phyloP scores from a whole-genome alignment of 1,140 invertebrate species.

The Zaprionus davidi region DNA sequence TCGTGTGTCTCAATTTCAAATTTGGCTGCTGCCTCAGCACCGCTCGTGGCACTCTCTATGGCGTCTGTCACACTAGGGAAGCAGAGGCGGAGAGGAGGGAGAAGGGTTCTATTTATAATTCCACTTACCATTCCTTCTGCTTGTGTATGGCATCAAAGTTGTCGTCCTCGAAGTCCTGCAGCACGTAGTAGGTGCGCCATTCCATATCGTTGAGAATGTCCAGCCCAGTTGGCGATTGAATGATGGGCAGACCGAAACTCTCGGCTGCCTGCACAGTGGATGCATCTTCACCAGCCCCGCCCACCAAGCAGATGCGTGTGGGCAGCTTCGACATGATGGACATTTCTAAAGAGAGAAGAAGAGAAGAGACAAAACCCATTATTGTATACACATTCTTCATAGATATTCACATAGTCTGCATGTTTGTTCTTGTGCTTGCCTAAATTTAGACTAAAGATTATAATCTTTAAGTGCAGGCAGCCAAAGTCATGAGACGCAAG shows the following conservation, averaged over 20 bases:
- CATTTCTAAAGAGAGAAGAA: conserved; percentile 62
- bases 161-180: conserved; percentile 89
- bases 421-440: conserved; percentile 2
- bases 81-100: neutral
- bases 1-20: conserved; percentile 70
- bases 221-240: conserved; percentile 87
- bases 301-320: conserved; percentile 87
- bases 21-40: conserved; percentile 49
- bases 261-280: conserved; percentile 86
- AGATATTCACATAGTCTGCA: neutral
- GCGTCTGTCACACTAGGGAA: conserved; percentile 14
- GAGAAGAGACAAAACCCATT: conserved; percentile 14
- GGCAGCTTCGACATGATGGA: conserved; percentile 73
- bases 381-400: conserved; percentile 10
- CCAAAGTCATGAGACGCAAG: conserved; percentile 9
- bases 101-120: conserved; percentile 25
- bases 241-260: conserved; percentile 87
- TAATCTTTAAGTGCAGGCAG: conserved; percentile 31
- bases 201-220: conserved; percentile 86
- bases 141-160: conserved; percentile 88
- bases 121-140: conserved; percentile 86
- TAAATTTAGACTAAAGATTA: conserved; percentile 39
- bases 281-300: conserved; percentile 85
- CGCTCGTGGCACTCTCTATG: conserved; percentile 37
- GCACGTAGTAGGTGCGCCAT: conserved; percentile 89